A percentile compares a stretch with the other conserved stretches of the same genome.
These are phyloP conservation scores for Podiceps cristatus DNA, from an alignment of 2,113 vertebrate genomes.

Conservation along the genomic window DNA sequence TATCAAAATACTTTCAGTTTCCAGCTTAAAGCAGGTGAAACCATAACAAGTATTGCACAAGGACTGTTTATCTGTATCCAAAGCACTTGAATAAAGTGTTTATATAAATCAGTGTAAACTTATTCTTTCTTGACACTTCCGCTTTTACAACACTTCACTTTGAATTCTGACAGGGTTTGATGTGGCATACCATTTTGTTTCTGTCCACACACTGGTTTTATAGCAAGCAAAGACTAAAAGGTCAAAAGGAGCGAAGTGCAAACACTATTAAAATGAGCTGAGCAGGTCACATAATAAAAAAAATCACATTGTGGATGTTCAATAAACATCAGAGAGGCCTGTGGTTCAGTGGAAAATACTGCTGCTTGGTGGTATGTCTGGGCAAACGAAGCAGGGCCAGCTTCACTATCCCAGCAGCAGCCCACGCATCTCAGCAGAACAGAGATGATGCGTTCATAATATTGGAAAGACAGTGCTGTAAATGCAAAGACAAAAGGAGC, in stretches of 20 bases:
- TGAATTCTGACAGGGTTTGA: neutral
- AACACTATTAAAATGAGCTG: slow-evolving; percentile 9
- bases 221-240: neutral
- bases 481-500: neutral
- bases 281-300: neutral
- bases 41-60: slow-evolving; percentile 62
- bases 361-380: neutral
- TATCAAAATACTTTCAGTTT: slow-evolving; percentile 18
- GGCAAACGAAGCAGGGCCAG: neutral
- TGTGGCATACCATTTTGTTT: neutral
- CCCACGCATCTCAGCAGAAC: neutral
- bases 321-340: neutral
- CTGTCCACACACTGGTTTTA: neutral
- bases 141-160: neutral
- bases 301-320: neutral
- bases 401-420: neutral
- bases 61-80: slow-evolving; percentile 19
- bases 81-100: slow-evolving; percentile 46
- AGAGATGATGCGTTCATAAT: rapidly evolving
- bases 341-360: neutral
- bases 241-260: neutral
- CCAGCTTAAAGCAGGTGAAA: slow-evolving; percentile 37
- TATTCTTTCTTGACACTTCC: neutral
- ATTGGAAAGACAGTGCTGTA: neutral
- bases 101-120: neutral